phyloP scores from a whole-genome alignment of 2,797 vertebrate species.

The Acrossocheilus wenchowensis region DNA sequence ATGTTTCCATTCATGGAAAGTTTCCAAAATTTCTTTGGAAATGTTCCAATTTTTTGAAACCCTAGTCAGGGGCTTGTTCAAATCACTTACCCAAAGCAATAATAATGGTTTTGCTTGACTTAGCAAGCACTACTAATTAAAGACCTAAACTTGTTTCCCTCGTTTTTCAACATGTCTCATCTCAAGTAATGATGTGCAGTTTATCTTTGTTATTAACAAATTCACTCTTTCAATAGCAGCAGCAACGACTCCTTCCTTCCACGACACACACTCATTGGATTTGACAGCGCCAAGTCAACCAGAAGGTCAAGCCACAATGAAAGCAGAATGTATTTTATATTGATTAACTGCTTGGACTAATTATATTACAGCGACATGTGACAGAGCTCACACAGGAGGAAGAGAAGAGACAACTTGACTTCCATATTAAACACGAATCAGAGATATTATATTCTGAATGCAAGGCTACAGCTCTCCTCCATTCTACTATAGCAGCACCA shows the following conservation, averaged over 20 bases:
- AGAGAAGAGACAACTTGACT: not conserved
- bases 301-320: constrained; percentile 43
- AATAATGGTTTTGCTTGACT: not conserved
- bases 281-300: constrained; percentile 15
- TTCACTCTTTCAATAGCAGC: constrained; percentile 1
- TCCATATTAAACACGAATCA: constrained; percentile 1
- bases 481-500: not conserved
- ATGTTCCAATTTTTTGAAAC: not conserved
- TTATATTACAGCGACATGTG: constrained; percentile 42
- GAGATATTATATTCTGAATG: not conserved
- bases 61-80: not conserved
- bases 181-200: not conserved
- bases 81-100: not conserved
- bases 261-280: not conserved
- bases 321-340: constrained; percentile 30
- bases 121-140: not conserved
- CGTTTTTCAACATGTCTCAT: not conserved
- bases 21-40: not conserved
- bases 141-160: not conserved
- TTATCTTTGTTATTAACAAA: not conserved
- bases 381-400: constrained; percentile 19
- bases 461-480: not conserved
- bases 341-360: constrained; percentile 46
- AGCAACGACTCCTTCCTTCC: not conserved
- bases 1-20: not conserved